phyloP scores from a whole-genome alignment of 2,888 invertebrate species.

The Apodemia zela region DNA sequence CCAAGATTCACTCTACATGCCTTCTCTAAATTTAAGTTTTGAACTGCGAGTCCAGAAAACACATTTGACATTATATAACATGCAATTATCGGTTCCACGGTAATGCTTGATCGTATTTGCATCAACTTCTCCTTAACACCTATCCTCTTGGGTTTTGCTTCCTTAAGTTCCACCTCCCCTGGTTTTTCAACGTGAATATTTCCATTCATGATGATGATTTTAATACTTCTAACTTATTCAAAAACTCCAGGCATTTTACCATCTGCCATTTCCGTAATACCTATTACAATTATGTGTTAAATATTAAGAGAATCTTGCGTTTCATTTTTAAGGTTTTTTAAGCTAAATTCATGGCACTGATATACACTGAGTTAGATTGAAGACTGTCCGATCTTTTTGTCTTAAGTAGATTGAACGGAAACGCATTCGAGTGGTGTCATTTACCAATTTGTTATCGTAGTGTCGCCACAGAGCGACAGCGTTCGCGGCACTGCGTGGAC shows the following conservation, averaged over 20 bases:
- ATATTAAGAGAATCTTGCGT: background rate
- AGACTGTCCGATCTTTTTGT: slow-evolving; percentile 67
- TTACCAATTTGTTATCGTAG: slow-evolving; percentile 70
- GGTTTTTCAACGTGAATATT: slow-evolving; percentile 56
- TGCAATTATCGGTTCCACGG: slow-evolving; percentile 85
- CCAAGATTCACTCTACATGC: slow-evolving; percentile 91
- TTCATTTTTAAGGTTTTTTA: slow-evolving; percentile 8
- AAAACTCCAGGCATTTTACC: background rate
- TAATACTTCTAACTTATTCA: background rate
- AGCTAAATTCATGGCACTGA: slow-evolving; percentile 34
- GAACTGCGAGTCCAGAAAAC: slow-evolving; percentile 87
- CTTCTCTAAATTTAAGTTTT: slow-evolving; percentile 91
- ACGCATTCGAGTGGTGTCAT: slow-evolving; percentile 72
- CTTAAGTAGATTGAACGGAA: slow-evolving; percentile 74
- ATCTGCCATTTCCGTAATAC: background rate
- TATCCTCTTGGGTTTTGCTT: slow-evolving; percentile 51
- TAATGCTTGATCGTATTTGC: slow-evolving; percentile 80
- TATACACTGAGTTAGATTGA: slow-evolving; percentile 46
- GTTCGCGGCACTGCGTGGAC: slow-evolving; percentile 60
- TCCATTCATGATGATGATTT: slow-evolving; percentile 59
- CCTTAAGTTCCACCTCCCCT: slow-evolving; percentile 46
- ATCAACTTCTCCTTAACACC: slow-evolving; percentile 65
- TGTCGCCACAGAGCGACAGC: slow-evolving; percentile 55
- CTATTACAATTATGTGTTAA: background rate
- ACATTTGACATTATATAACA: slow-evolving; percentile 85